phyloP scores from a whole-genome alignment of 2,797 vertebrate species.

The Gastrophryne carolinensis region DNA sequence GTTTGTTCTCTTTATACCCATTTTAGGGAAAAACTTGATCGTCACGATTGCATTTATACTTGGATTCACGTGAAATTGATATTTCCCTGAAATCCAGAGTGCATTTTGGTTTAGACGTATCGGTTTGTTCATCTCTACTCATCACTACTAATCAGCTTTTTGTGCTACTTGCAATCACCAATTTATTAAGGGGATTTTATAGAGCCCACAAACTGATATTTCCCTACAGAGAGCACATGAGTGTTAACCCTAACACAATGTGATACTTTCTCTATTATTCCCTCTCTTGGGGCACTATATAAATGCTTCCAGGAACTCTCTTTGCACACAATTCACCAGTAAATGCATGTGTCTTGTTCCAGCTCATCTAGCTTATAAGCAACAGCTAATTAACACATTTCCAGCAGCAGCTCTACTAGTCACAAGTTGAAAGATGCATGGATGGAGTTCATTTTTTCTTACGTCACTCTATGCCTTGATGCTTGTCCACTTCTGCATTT shows the following conservation, averaged over 20 bases:
- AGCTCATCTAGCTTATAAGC: conserved; percentile 27
- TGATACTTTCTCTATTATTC: conserved; percentile 18
- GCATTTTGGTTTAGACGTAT: no score
- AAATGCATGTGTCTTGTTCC: conserved; percentile 15
- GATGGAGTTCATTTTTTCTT: no score
- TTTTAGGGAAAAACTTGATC: no score
- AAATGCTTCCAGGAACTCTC: no score
- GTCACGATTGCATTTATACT: no score
- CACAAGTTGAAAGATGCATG: background rate
- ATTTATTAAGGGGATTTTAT: background rate
- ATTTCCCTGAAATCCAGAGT: no score
- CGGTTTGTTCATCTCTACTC: no score
- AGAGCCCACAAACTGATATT: background rate
- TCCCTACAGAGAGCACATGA: background rate
- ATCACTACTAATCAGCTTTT: background rate
- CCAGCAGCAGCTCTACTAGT: background rate
- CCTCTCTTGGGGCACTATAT: conserved; percentile 11
- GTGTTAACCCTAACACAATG: conserved; percentile 25
- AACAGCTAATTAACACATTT: background rate
- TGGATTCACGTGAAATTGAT: no score
- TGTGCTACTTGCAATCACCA: background rate
- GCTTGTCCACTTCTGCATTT: no score
- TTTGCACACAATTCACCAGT: background rate
- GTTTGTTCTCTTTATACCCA: no score
- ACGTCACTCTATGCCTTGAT: no score